Percentiles rank a stretch among this genome's conserved stretches.
These are phyloP conservation scores for Hemibagrus guttatus DNA, from an alignment of 2,797 vertebrate species.

Conservation along the genomic window DNA sequence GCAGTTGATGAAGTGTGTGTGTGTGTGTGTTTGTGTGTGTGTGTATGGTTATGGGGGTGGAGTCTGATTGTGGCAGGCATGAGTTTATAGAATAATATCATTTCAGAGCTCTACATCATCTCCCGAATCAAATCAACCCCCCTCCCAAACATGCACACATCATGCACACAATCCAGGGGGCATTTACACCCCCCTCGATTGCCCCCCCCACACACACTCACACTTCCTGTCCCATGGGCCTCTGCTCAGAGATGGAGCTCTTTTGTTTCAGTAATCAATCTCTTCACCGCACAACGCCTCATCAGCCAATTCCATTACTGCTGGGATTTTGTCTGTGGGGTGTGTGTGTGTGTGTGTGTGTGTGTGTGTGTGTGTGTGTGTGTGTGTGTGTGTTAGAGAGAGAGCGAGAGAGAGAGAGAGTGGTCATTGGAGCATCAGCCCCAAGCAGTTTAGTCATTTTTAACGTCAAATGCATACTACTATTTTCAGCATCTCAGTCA, in stretches of 20 bases:
- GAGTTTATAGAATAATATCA: constrained; percentile 51
- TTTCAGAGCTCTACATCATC: constrained; percentile 57
- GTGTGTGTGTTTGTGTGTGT: constrained; percentile 8
- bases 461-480: neutral
- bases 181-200: constrained; percentile 34
- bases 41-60: neutral
- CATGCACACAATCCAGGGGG: constrained; percentile 19
- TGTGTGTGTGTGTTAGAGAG: neutral
- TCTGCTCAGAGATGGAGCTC: constrained; percentile 47
- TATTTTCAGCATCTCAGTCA: constrained; percentile 20
- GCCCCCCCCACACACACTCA: neutral
- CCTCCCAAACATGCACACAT: neutral
- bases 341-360: neutral
- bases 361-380: neutral
- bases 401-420: constrained; percentile 7
- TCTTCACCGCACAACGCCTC: constrained; percentile 40
- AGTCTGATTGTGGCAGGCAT: constrained; percentile 24
- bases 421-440: constrained; percentile 1
- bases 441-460: constrained; percentile 12
- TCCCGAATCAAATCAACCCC: constrained; percentile 56
- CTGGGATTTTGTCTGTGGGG: constrained; percentile 27
- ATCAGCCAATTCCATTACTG: constrained; percentile 56
- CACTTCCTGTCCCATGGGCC: neutral
- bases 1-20: neutral
- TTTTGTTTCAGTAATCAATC: constrained; percentile 57